A percentile compares a stretch with the other conserved stretches of the same genome.
These are phyloP conservation scores for Nasonia giraulti DNA, from an alignment of 1,140 invertebrate genomes.

Conservation along the genomic window DNA sequence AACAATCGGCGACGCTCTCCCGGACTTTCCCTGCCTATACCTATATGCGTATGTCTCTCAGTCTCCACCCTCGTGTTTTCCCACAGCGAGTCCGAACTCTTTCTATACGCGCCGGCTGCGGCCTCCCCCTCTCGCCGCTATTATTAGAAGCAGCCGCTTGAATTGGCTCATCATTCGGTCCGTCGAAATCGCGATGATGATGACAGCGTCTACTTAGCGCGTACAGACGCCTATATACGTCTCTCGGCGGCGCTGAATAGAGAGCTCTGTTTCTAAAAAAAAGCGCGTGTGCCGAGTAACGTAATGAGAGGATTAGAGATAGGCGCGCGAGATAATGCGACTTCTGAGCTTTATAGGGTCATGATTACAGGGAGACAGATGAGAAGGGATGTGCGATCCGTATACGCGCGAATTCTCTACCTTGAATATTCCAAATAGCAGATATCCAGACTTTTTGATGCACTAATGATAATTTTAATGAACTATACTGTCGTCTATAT, in stretches of 20 bases:
- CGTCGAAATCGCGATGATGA: neutral
- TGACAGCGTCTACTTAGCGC: neutral
- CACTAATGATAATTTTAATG: no score
- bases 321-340: neutral
- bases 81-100: neutral
- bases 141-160: slow-evolving; percentile 12
- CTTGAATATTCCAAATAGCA: no score
- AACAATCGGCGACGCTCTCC: neutral
- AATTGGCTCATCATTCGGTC: slow-evolving; percentile 30
- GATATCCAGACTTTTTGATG: no score
- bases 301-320: slow-evolving; percentile 23
- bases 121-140: neutral
- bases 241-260: neutral
- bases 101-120: neutral
- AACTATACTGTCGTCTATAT: no score
- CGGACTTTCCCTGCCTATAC: neutral
- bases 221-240: neutral
- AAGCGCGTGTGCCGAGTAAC: neutral
- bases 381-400: neutral
- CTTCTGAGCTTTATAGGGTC: neutral
- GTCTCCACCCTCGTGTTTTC: neutral
- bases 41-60: no score
- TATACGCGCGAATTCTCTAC: no score
- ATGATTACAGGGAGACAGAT: slow-evolving; percentile 17
- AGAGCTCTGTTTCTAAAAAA: neutral